These are phyloP conservation scores for Palloptera scutellata DNA, from an alignment of 2,888 invertebrate species.

Conservation along the genomic window DNA sequence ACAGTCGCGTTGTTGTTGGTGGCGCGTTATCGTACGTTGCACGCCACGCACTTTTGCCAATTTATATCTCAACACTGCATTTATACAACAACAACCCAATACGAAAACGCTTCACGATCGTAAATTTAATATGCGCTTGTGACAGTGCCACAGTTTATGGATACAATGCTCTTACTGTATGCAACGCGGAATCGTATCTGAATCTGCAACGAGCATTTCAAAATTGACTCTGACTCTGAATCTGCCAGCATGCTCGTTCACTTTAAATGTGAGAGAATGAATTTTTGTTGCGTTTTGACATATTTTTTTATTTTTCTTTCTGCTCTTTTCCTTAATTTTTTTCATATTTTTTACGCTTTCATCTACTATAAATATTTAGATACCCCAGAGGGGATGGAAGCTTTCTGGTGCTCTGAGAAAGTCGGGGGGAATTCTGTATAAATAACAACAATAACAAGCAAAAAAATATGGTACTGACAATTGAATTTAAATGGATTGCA, in stretches of 20 bases:
- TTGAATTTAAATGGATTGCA: slow-evolving; percentile 54
- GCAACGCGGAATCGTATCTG: background rate
- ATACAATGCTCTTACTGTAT: background rate
- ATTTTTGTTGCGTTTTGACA: background rate
- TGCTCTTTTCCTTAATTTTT: background rate
- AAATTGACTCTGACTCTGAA: slow-evolving; percentile 12
- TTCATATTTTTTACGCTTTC: background rate
- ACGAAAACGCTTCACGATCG: background rate
- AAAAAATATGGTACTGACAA: slow-evolving; percentile 46
- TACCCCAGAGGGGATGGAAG: background rate
- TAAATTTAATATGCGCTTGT: background rate
- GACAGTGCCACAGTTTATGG: background rate
- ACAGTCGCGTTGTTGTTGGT: no score
- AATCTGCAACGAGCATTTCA: slow-evolving; percentile 12
- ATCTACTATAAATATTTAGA: background rate
- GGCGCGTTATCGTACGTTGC: background rate
- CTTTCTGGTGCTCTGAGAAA: no score
- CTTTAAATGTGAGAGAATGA: background rate
- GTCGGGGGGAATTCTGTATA: no score
- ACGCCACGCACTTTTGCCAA: background rate
- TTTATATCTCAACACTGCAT: background rate
- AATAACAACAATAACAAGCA: background rate
- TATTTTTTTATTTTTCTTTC: background rate
- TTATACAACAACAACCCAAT: no score
- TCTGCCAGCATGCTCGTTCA: background rate